Evolutionary conservation across 2,888 invertebrate species (phyloP).

Genomic region (Archips crataeganus): DNA sequence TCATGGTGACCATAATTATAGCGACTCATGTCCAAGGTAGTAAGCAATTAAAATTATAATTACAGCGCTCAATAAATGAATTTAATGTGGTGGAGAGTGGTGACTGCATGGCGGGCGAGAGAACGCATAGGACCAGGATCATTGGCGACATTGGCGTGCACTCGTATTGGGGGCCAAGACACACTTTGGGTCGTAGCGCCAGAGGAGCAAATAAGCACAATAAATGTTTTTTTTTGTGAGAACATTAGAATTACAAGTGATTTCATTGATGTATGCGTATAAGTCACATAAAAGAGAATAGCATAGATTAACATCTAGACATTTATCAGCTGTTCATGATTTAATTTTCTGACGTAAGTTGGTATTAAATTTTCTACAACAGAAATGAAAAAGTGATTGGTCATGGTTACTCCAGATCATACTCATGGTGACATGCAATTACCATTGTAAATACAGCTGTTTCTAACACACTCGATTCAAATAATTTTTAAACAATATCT

Average conservation of each 20-base stretch:
- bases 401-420: background rate
- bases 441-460: background rate
- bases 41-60: no score
- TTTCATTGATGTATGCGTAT: background rate
- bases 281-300: background rate
- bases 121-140: no score
- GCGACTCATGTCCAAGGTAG: no score
- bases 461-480: background rate
- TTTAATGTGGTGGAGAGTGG: no score
- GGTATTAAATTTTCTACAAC: background rate
- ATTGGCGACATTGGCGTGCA: no score
- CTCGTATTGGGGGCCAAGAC: no score
- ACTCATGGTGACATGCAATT: constrained; percentile 1
- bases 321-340: background rate
- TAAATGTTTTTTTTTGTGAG: no score
- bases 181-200: no score
- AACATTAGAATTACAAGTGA: background rate
- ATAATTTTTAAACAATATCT: background rate
- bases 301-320: background rate
- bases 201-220: no score
- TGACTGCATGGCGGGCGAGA: no score
- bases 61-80: no score
- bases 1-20: no score
- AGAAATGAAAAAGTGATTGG: background rate
- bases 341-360: background rate